Percentiles rank a stretch among this genome's conserved stretches.
phyloP scores from a whole-genome alignment of 2,113 vertebrate genomes.

The Nyctereutes procyonoides region DNA sequence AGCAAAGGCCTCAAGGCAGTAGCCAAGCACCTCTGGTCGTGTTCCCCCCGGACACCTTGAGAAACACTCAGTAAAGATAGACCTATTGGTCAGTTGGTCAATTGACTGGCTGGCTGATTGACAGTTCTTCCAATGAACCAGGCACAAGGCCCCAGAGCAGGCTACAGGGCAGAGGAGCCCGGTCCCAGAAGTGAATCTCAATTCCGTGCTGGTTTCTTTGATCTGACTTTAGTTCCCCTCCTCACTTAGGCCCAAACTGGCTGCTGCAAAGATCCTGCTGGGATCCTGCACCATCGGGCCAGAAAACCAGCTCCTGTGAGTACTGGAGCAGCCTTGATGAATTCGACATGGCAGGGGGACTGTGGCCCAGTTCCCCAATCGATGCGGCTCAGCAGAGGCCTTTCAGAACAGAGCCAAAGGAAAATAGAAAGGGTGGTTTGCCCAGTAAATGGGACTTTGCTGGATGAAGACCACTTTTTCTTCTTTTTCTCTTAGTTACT shows the following conservation, averaged over 20 bases:
- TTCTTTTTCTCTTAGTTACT: background rate
- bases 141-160: background rate
- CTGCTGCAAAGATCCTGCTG: conserved; percentile 10
- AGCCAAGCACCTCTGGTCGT: background rate
- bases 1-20: background rate
- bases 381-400: conserved; percentile 59
- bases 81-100: background rate
- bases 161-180: background rate
- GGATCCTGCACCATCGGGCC: background rate
- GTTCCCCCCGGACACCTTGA: background rate
- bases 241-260: background rate
- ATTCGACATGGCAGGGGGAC: conserved; percentile 42
- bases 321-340: background rate
- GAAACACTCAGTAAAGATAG: background rate
- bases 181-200: background rate
- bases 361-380: background rate
- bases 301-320: background rate
- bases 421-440: conserved; percentile 18
- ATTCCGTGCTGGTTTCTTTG: background rate
- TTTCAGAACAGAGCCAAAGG: conserved; percentile 52
- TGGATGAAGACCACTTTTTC: background rate
- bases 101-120: background rate
- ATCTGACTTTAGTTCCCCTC: background rate
- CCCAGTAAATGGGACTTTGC: conserved; percentile 45
- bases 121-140: background rate